phyloP scores from a whole-genome alignment of 2,113 vertebrate species.

The Leptodactylus fuscus region DNA sequence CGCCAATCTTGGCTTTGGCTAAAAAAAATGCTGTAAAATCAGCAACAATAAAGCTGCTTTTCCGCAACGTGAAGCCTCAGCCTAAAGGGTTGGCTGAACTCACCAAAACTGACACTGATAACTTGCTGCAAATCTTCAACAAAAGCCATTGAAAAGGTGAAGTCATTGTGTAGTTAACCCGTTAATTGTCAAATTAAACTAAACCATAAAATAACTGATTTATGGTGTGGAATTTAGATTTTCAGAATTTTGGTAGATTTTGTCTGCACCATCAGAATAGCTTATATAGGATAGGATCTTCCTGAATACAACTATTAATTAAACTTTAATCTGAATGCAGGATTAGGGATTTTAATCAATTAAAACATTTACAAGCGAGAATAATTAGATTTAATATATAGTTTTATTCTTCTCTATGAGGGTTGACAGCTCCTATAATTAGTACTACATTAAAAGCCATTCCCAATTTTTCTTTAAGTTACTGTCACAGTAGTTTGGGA shows the following conservation, averaged over 20 bases:
- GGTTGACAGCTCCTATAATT: constrained; percentile 47
- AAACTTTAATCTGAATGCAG: constrained; percentile 48
- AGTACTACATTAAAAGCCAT: constrained; percentile 46
- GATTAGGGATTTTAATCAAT: constrained; percentile 47
- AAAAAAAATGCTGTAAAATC: too few relatives aligned
- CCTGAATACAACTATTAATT: constrained; percentile 7
- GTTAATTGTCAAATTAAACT: too few relatives aligned
- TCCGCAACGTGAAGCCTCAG: too few relatives aligned
- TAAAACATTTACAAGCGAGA: constrained; percentile 53
- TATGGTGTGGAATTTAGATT: too few relatives aligned
- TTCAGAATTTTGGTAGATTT: background rate
- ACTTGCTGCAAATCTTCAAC: too few relatives aligned
- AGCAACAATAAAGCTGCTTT: too few relatives aligned
- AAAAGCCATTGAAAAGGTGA: too few relatives aligned
- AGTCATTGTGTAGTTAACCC: too few relatives aligned
- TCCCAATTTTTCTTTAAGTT: constrained; percentile 56
- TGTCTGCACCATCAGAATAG: background rate
- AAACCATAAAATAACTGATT: too few relatives aligned
- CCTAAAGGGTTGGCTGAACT: too few relatives aligned
- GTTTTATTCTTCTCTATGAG: constrained; percentile 42
- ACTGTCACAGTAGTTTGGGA: constrained; percentile 55
- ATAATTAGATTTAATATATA: constrained; percentile 58
- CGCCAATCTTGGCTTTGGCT: too few relatives aligned
- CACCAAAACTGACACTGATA: too few relatives aligned
- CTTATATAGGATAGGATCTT: background rate